Percentiles rank a stretch among this genome's conserved stretches.
Conservation (phyloP, 1,140 invertebrate genomes). For the Bombus affinis region DNA sequence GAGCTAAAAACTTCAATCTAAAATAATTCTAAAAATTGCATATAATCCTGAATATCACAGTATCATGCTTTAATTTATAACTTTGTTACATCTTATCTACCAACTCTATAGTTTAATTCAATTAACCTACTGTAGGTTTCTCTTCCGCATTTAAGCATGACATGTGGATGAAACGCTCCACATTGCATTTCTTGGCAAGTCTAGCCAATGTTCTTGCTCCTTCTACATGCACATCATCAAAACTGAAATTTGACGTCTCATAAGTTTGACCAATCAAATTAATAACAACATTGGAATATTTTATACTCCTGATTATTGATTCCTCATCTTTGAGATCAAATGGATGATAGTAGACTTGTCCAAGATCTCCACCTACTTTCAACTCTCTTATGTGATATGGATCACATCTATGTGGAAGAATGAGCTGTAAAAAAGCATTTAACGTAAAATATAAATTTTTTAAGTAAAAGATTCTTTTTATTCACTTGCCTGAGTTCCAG, state of each 20-base stretch:
- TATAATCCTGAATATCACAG: background rate
- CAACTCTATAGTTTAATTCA: background rate
- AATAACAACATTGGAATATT: constrained; percentile 98
- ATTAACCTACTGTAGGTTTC: constrained; percentile 84
- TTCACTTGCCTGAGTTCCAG: constrained; percentile 88
- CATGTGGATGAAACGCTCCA: constrained; percentile 93
- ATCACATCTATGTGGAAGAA: constrained; percentile 96
- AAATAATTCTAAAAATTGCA: background rate
- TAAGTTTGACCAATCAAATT: constrained; percentile 96
- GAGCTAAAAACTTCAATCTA: background rate
- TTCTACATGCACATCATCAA: constrained; percentile 90
- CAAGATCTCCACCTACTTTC: constrained; percentile 96
- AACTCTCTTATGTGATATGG: constrained; percentile 89
- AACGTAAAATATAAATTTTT: background rate
- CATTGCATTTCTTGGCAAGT: constrained; percentile 89
- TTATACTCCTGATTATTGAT: constrained; percentile 92
- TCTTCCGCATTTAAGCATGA: constrained; percentile 89
- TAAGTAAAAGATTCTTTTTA: background rate
- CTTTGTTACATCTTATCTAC: background rate
- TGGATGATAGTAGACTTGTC: constrained; percentile 96
- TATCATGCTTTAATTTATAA: background rate
- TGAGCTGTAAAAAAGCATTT: constrained; percentile 86
- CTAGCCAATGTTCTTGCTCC: constrained; percentile 90
- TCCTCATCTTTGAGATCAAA: constrained; percentile 94
- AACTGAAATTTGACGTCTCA: constrained; percentile 95